Evolutionary conservation across 1,140 invertebrate species (phyloP).

Genomic region (Formica selysi): DNA sequence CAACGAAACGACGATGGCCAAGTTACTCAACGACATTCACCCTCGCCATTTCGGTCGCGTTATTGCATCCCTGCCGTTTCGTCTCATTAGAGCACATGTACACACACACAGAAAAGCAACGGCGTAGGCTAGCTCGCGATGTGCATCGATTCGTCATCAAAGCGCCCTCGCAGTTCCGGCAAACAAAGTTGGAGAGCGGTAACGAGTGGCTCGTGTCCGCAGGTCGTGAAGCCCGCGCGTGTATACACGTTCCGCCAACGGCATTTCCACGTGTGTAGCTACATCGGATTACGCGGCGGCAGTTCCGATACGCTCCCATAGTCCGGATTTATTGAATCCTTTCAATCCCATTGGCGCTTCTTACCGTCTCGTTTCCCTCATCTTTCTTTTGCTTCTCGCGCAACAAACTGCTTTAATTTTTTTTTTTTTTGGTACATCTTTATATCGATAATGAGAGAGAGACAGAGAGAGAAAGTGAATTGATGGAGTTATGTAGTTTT

Average conservation of each 20-base stretch:
- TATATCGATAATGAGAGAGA: neutral
- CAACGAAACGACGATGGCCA: slow-evolving; percentile 24
- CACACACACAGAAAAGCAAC: neutral
- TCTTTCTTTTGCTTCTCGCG: neutral
- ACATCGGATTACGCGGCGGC: slow-evolving; percentile 69
- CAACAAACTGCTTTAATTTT: neutral
- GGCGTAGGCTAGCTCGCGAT: slow-evolving; percentile 14
- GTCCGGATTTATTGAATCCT: slow-evolving; percentile 61
- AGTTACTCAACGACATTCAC: slow-evolving; percentile 24
- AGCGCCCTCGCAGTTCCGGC: slow-evolving; percentile 36
- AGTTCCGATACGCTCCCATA: slow-evolving; percentile 63
- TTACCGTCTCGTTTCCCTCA: slow-evolving; percentile 13
- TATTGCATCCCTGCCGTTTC: slow-evolving; percentile 55
- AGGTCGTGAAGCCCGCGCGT: slow-evolving; percentile 62
- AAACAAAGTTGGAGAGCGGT: slow-evolving; percentile 54
- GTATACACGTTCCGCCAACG: slow-evolving; percentile 55
- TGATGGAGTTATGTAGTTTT: neutral
- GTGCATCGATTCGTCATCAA: slow-evolving; percentile 58
- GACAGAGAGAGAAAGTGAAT: no score
- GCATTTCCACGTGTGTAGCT: slow-evolving; percentile 58
- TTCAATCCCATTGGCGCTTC: slow-evolving; percentile 32
- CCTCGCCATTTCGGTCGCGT: slow-evolving; percentile 24
- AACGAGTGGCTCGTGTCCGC: slow-evolving; percentile 7
- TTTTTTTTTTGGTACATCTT: neutral
- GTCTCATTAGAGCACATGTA: slow-evolving; percentile 38